Percentiles rank a stretch among this genome's conserved stretches.
phyloP scores from a whole-genome alignment of 2,113 vertebrate genomes.

The Garra rufa region DNA sequence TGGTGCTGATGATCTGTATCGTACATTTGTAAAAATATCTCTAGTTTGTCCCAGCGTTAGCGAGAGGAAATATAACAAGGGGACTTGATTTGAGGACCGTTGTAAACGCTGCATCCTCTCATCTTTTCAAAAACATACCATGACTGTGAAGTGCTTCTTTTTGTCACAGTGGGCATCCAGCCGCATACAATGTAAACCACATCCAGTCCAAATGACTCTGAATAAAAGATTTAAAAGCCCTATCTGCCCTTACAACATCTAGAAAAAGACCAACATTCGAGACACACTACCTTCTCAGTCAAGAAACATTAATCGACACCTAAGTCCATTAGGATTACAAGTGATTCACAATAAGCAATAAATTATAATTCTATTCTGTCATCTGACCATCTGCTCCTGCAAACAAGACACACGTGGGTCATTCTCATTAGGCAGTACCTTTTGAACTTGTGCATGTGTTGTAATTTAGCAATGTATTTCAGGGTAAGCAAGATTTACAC shows the following conservation, averaged over 20 bases:
- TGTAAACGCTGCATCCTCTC: constrained; percentile 4
- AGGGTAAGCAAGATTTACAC: background rate
- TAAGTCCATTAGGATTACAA: background rate
- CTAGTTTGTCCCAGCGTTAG: constrained; percentile 32
- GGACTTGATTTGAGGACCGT: constrained; percentile 17
- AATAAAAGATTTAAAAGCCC: background rate
- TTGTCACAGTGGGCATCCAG: constrained; percentile 24
- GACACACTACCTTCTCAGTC: background rate
- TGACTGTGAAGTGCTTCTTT: background rate
- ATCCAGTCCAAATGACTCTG: background rate
- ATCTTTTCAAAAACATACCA: constrained; percentile 7
- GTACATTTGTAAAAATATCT: constrained; percentile 41
- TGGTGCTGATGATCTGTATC: constrained; percentile 35
- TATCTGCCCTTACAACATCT: background rate
- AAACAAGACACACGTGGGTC: constrained; percentile 20
- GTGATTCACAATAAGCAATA: background rate
- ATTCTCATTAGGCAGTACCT: background rate
- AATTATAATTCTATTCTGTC: constrained; percentile 6
- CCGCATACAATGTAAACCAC: constrained; percentile 21
- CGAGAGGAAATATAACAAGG: constrained; percentile 33
- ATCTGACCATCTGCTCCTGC: constrained; percentile 17
- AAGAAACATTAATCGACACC: background rate
- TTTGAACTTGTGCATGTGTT: background rate
- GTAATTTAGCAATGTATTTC: background rate
- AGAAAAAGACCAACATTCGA: background rate